Evolutionary conservation across 37 sponge, comb jelly and placozoan genomes (phyloP).

Genomic region (Trichoplax adhaerens): DNA sequence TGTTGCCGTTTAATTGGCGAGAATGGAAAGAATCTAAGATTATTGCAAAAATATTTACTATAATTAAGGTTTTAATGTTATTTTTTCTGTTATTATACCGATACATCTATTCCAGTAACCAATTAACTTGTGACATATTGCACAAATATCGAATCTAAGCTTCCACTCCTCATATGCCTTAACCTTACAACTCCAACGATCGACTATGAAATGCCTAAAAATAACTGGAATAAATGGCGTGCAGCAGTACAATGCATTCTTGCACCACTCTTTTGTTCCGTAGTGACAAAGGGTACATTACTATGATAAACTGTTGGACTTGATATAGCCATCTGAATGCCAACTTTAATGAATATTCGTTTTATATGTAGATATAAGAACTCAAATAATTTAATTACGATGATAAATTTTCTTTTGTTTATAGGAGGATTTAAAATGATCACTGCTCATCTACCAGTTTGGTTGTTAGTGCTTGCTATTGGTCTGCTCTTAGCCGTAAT

Average conservation of each 20-base stretch:
- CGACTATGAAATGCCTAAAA: constrained; percentile 46
- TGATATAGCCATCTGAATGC: too few species aligned
- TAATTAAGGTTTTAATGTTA: constrained; percentile 22
- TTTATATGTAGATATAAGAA: too few species aligned
- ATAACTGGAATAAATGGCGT: constrained; percentile 89
- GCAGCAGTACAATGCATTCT: constrained; percentile 62
- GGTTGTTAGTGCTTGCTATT: constrained; percentile 22
- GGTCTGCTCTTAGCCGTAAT: constrained; percentile 34
- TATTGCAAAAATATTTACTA: constrained; percentile 28
- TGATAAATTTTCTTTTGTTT: not conserved
- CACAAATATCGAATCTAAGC: too few species aligned
- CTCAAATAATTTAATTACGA: too few species aligned
- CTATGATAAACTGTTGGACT: not conserved
- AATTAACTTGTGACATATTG: too few species aligned
- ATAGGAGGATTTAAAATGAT: constrained; percentile 30
- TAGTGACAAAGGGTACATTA: constrained; percentile 25
- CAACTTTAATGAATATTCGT: too few species aligned
- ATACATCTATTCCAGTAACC: too few species aligned
- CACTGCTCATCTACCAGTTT: constrained; percentile 48
- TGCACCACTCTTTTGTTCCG: constrained; percentile 36
- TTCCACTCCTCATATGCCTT: constrained; percentile 46
- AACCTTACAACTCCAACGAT: constrained; percentile 75
- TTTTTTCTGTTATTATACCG: not conserved
- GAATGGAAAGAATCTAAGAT: constrained; percentile 16
- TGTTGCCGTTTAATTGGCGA: constrained; percentile 40